A percentile compares a stretch with the other conserved stretches of the same genome.
phyloP scores from a whole-genome alignment of 2,113 vertebrate species.

The Leptodactylus fuscus region DNA sequence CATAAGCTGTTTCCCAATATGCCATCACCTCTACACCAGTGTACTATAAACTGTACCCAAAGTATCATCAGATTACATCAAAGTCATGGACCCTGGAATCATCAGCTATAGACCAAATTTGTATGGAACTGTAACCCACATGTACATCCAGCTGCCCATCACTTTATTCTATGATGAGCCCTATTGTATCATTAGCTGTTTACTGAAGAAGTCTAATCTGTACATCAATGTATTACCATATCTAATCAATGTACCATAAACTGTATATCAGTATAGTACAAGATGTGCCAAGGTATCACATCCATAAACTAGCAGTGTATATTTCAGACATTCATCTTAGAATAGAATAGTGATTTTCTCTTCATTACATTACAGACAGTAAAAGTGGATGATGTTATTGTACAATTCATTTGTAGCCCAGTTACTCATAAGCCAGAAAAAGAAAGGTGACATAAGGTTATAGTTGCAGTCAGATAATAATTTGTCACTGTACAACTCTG shows the following conservation, averaged over 20 bases:
- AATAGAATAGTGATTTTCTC: not conserved
- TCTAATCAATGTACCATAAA: not conserved
- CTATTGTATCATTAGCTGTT: not conserved
- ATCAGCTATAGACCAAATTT: not conserved
- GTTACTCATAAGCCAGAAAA: not conserved
- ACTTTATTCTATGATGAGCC: not conserved
- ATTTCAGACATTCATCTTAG: not conserved
- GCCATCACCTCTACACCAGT: not conserved
- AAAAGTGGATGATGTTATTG: not conserved
- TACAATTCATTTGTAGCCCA: not conserved
- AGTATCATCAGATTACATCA: not conserved
- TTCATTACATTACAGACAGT: not conserved
- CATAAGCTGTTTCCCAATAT: not conserved
- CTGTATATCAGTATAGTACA: not conserved
- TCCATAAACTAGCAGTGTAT: not conserved
- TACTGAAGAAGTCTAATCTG: not conserved
- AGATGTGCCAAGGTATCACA: not conserved
- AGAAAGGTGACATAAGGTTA: slow-evolving; percentile 36
- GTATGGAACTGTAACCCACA: no score
- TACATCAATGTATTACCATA: not conserved
- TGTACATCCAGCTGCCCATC: not conserved
- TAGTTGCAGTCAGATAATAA: not conserved
- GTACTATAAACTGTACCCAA: not conserved
- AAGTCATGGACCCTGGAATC: no score
- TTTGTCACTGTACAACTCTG: not conserved